Evolutionary conservation across 2,888 invertebrate genomes (phyloP).

Genomic region (Tenthredo mesomela): DNA sequence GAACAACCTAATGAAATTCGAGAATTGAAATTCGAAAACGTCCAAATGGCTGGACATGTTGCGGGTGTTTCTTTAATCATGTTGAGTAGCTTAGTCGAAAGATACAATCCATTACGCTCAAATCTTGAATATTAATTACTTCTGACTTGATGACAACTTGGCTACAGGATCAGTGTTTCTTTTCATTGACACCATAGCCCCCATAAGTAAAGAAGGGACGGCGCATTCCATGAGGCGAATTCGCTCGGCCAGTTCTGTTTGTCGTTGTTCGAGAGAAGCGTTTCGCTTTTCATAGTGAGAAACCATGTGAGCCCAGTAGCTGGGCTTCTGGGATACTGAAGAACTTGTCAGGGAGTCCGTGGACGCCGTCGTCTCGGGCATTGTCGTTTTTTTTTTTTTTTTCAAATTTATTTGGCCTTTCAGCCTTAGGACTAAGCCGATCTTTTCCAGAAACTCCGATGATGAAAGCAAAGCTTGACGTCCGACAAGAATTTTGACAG

Average conservation of each 20-base stretch:
- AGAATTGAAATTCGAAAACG: too few relatives aligned
- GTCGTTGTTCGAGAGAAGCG: constrained; percentile 65
- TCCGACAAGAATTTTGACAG: constrained; percentile 14
- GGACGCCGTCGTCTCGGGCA: constrained; percentile 1
- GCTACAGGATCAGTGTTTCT: constrained; percentile 34
- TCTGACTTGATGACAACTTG: background rate
- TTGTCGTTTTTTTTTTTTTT: background rate
- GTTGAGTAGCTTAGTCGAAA: background rate
- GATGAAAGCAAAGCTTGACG: background rate
- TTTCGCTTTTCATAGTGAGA: constrained; percentile 66
- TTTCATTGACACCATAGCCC: constrained; percentile 60
- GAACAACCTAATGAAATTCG: too few relatives aligned
- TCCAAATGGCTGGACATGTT: too few relatives aligned
- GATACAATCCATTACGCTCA: background rate
- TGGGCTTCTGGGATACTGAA: constrained; percentile 48
- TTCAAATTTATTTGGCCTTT: too few relatives aligned
- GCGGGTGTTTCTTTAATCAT: too few relatives aligned
- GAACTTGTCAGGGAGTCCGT: background rate
- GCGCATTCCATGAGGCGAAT: constrained; percentile 69
- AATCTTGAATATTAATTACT: background rate
- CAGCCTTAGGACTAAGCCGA: background rate
- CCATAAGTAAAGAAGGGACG: constrained; percentile 67
- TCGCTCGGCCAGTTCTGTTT: constrained; percentile 64
- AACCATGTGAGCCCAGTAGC: constrained; percentile 66
- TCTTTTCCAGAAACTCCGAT: background rate